These are phyloP conservation scores for Lithodes maja DNA, from an alignment of 2,888 invertebrate genomes.

Conservation along the genomic window DNA sequence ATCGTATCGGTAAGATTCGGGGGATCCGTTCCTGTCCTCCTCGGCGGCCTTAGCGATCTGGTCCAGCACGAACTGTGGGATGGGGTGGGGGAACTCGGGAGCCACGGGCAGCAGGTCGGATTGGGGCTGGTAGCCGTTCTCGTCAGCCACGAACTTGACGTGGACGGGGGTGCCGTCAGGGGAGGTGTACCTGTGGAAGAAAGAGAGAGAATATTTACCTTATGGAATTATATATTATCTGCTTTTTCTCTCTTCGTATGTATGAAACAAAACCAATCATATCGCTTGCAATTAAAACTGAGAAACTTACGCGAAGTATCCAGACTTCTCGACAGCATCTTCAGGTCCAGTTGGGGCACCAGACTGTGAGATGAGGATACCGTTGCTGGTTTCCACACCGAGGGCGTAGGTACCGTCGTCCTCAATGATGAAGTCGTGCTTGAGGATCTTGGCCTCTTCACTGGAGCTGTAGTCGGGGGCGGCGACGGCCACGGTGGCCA, in stretches of 20 bases:
- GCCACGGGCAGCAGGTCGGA: slow-evolving; percentile 2
- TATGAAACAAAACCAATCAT: too few relatives aligned
- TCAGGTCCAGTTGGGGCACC: slow-evolving; percentile 46
- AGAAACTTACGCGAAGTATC: neutral
- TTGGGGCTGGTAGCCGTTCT: slow-evolving; percentile 12
- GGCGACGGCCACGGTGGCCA: slow-evolving; percentile 49
- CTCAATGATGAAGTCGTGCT: slow-evolving; percentile 23
- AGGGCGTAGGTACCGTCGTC: slow-evolving; percentile 24
- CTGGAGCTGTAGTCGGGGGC: slow-evolving; percentile 36
- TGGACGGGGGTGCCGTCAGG: slow-evolving; percentile 11
- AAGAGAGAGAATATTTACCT: neutral
- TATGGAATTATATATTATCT: neutral
- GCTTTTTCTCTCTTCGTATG: too few relatives aligned
- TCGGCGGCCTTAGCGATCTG: slow-evolving; percentile 9
- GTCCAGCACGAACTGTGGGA: neutral
- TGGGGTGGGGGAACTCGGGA: slow-evolving; percentile 14
- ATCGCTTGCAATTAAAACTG: too few relatives aligned
- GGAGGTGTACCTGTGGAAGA: neutral
- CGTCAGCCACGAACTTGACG: slow-evolving; percentile 10
- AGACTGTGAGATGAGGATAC: slow-evolving; percentile 43
- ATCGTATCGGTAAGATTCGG: neutral
- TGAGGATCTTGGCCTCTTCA: slow-evolving; percentile 26
- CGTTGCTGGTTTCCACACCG: slow-evolving; percentile 57
- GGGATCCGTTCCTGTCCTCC: neutral
- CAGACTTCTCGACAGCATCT: neutral